Evolutionary conservation across 1,140 invertebrate species (phyloP), one percentile per base, ranked within the genome.

Genomic region (Diprion similis): DNA sequence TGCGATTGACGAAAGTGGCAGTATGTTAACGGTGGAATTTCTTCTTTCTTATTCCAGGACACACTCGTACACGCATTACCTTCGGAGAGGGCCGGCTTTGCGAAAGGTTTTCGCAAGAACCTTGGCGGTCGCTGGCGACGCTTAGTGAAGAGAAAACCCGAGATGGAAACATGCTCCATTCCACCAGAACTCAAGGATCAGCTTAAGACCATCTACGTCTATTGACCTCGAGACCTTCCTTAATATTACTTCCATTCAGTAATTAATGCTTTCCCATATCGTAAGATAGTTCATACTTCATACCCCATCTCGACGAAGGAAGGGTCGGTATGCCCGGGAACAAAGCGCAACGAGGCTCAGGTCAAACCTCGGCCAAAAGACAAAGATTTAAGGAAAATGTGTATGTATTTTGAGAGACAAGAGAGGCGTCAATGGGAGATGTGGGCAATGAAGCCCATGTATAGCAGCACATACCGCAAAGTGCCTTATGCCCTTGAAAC

Each of bases 181-280:
- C 94, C 95, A 72, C 93, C 94, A 46, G 95, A 96, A 88, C 89
- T 95, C 74, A 94, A 94, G 86, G 94, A 94, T 77, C 95, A 96
- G 88, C 90, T 96, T 64, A 96, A 96, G 87, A 93, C 95, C 82
- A 96, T 96, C 80, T 96, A 96, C 86, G 95, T 96, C 78, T 96
- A 96, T 89, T 96, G 90, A 92, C 76, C 66, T 64, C 68, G 70
- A 66, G 47, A 47, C 67, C 68, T 48, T 74, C 70, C 17, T 72
- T 80, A 45, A 76, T 66, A 65, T 78, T 73, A 76, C 78, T 83
- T 82, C 80, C 80, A 81, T 69, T 78, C 74, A 66, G 74, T 78
- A 75, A 81, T 79, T 78, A 73, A 83, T 79, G 80, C 76, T 84
- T 83, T 82, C 79, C 79, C 79, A 75, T 81, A 80, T 73, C 74